Evolutionary conservation across 2,888 invertebrate genomes (phyloP).

Genomic region (Tetragonisca angustula): DNA sequence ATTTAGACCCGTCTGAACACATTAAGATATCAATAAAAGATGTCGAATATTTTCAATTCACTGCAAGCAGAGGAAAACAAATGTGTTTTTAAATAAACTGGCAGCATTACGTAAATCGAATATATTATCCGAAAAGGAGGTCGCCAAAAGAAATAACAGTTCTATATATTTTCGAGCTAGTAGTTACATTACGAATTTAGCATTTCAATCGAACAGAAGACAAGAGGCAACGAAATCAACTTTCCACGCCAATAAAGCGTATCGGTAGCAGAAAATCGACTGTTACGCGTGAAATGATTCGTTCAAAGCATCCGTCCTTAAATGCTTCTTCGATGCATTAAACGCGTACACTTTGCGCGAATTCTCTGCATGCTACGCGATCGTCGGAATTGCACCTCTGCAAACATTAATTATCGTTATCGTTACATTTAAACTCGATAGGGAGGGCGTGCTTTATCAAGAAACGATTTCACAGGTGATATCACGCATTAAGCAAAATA

Average conservation of each 20-base stretch:
- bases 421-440: background rate
- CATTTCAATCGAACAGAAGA: conserved; percentile 11
- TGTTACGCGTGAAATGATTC: background rate
- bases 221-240: conserved; percentile 25
- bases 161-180: background rate
- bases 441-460: background rate
- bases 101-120: background rate
- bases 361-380: background rate
- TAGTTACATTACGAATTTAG: background rate
- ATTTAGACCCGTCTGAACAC: background rate
- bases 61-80: no score
- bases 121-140: background rate
- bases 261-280: background rate
- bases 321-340: background rate
- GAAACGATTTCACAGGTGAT: conserved; percentile 3
- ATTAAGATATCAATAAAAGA: background rate
- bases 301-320: background rate
- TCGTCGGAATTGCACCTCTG: no score
- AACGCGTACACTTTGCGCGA: no score
- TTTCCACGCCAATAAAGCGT: background rate
- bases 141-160: background rate
- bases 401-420: background rate
- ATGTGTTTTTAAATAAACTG: conserved; percentile 15
- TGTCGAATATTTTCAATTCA: background rate
- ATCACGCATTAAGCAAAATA: conserved; percentile 11